phyloP scores from a whole-genome alignment of 2,113 vertebrate genomes.

The Protobothrops flavoviridis region DNA sequence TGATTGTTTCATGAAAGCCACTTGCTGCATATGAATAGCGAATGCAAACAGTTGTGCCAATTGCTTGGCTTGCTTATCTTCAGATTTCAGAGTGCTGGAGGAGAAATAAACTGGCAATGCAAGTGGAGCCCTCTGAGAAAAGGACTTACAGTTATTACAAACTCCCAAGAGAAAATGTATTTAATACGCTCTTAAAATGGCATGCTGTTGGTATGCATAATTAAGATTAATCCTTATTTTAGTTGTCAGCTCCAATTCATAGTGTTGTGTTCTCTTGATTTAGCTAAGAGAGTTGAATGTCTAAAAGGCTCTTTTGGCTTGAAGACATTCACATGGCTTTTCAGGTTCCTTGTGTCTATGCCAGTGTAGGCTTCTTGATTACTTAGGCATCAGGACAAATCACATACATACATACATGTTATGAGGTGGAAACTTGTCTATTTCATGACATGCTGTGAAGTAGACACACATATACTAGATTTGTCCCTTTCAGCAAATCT shows the following conservation, averaged over 20 bases:
- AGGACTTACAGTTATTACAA: slow-evolving; percentile 23
- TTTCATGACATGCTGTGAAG: background rate
- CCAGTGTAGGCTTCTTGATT: background rate
- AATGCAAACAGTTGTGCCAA: slow-evolving; percentile 9
- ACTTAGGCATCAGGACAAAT: background rate
- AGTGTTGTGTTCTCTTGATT: slow-evolving; percentile 5
- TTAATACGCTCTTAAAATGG: slow-evolving; percentile 33
- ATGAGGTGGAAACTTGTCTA: background rate
- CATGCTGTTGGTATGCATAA: slow-evolving; percentile 36
- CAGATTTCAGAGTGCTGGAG: background rate
- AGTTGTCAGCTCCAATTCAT: slow-evolving; percentile 40
- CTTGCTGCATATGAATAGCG: background rate
- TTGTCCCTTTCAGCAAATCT: background rate
- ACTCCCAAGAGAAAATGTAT: slow-evolving; percentile 28
- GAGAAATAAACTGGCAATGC: slow-evolving; percentile 13
- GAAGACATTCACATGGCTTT: background rate
- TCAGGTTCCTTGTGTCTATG: background rate
- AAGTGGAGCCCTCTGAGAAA: slow-evolving; percentile 25
- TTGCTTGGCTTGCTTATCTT: slow-evolving; percentile 15
- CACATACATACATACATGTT: accelerated
- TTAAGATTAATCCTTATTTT: slow-evolving; percentile 45
- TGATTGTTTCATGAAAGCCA: slow-evolving; percentile 30
- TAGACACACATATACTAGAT: background rate
- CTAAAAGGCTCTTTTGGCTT: slow-evolving; percentile 19
- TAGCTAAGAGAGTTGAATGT: background rate